A percentile compares a stretch with the other conserved stretches of the same genome.
Evolutionary conservation across 2,113 vertebrate genomes (phyloP).

Genomic region (Brachypteracias leptosomus): DNA sequence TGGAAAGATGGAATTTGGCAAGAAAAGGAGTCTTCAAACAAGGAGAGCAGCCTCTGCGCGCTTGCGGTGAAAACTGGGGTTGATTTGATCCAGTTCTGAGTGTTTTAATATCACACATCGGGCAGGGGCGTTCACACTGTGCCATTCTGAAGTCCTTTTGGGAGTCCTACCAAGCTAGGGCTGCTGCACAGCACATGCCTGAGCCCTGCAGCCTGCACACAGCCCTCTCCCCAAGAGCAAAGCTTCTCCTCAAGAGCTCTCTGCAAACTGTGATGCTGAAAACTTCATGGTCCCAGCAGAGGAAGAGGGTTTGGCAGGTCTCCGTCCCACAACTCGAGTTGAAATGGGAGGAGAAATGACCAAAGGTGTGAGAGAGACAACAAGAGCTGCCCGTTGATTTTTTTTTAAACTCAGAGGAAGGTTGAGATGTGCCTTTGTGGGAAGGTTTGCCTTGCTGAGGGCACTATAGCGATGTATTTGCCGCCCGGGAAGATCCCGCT

Average conservation of each 20-base stretch:
- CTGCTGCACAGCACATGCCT: constrained; percentile 59
- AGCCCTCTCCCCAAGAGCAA: not conserved
- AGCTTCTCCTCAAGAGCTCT: not conserved
- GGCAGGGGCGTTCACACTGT: constrained; percentile 45
- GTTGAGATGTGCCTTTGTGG: not conserved
- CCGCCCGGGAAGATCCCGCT: not conserved
- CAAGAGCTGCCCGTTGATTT: not conserved
- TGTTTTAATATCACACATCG: constrained; percentile 53
- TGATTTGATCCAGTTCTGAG: constrained; percentile 58
- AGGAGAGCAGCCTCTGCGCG: constrained; percentile 18
- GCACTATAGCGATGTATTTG: not conserved
- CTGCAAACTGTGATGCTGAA: constrained; percentile 18
- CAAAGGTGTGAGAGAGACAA: not conserved
- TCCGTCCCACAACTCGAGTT: not conserved
- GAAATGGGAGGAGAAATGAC: not conserved
- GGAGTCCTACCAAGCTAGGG: not conserved
- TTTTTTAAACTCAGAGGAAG: not conserved
- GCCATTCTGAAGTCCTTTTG: constrained; percentile 57
- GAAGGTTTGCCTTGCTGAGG: not conserved
- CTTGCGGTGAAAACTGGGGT: constrained; percentile 59
- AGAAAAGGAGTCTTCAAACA: constrained; percentile 54
- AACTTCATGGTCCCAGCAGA: constrained; percentile 13
- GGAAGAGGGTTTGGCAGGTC: constrained; percentile 1
- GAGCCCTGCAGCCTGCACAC: not conserved
- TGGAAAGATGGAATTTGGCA: constrained; percentile 63